Evolutionary conservation across 2,888 invertebrate genomes (phyloP), one percentile per base, ranked within the genome.

Genomic region (Sesia bembeciformis): DNA sequence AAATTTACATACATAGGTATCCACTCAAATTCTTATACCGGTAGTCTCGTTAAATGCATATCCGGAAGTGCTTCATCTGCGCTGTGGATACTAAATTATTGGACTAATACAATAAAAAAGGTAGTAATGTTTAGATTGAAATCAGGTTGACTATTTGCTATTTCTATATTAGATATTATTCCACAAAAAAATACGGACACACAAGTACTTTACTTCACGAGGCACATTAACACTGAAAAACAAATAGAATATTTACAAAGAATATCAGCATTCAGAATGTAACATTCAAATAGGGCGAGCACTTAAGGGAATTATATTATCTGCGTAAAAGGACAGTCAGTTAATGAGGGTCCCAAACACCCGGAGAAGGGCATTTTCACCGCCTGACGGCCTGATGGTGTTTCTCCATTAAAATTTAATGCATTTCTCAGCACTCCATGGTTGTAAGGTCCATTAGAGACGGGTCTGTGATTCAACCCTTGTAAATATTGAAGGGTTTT

Each of bases 371-470:
- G 60, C 70, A 65, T 68, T 74, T 73, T 66, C 70, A 72, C 70
- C 70, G 63, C 56, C 61, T 61, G 58, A 62, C 67, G 71, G 73
- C 63, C 70, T 74, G 68, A 72, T 67, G 62, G 72, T 70, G 67
- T 72, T 66, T 66, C 69, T 67, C 64, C 67, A 77, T 79, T 77
- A 77, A 76, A 77, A 70, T 76, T 80, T 78, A 73, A 79, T 74
- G 74, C 70, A 62, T 68, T 62, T 60, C 46, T 46, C 46, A 46
- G 46, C 23, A 23, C 23, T 46, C 46, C 59, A 46, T 46, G n/a
- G 46, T 8, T 46, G 8, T 23, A 8, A 23, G 23, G 46, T 46
- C 23, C 23, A 23, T 23, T 23, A 23, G 23, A 23, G 23, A 23
- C 58, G 63, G 56, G 56, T 39, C 43, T 58, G 52, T 58, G 53